Conservation (phyloP, 2,797 vertebrate species). For the Coreius guichenoti region DNA sequence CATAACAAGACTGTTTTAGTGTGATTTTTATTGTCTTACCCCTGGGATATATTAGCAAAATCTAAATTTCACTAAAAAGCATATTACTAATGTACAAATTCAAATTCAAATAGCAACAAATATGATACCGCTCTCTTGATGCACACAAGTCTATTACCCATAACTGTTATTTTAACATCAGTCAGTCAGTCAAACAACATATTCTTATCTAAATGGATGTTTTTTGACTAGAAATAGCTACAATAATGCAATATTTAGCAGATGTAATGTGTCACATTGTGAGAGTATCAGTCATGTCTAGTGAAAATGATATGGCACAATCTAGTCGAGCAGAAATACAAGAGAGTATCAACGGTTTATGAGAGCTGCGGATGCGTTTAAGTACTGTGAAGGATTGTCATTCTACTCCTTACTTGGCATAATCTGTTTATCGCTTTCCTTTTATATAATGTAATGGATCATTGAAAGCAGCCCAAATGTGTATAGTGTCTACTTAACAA, state of each 20-base stretch:
- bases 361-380: neutral
- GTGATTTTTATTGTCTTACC: neutral
- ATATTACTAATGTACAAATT: neutral
- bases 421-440: constrained; percentile 1
- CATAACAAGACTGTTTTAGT: neutral
- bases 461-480: neutral
- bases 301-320: neutral
- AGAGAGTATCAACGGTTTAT: neutral
- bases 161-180: neutral
- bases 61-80: neutral
- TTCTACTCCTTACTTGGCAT: neutral
- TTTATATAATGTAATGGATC: neutral
- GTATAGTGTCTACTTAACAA: neutral
- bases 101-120: neutral
- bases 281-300: neutral
- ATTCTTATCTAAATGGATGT: neutral
- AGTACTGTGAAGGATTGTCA: neutral
- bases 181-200: neutral
- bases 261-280: neutral
- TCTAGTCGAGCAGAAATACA: neutral
- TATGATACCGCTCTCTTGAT: neutral
- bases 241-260: neutral
- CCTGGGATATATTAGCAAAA: neutral
- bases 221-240: neutral
- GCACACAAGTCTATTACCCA: neutral